Percentiles rank a stretch among this genome's conserved stretches.
phyloP scores from a whole-genome alignment of 2,888 invertebrate genomes.

The Mechanitis messenoides region DNA sequence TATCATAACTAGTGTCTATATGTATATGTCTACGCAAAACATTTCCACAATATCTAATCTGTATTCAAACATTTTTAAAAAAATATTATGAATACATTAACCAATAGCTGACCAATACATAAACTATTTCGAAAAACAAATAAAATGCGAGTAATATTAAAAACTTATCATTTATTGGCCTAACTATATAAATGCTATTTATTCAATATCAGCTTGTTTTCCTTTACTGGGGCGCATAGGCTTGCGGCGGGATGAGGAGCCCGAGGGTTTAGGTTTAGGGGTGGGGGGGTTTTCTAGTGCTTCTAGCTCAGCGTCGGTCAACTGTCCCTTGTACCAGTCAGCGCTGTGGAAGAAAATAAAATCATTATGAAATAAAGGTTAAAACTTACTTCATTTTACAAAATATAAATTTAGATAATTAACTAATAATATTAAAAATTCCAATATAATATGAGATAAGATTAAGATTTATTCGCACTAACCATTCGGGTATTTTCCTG shows the following conservation, averaged over 20 bases:
- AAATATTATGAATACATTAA: no score
- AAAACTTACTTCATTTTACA: not conserved
- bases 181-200: constrained; percentile 46
- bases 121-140: constrained; percentile 19
- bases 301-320: constrained; percentile 87
- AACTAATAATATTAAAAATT: no score
- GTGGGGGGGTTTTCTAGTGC: constrained; percentile 88
- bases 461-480: constrained; percentile 37
- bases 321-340: constrained; percentile 91
- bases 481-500: constrained; percentile 93
- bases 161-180: constrained; percentile 29
- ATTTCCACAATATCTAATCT: no score
- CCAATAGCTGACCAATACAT: no score
- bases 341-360: constrained; percentile 71
- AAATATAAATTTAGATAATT: no score
- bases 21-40: no score
- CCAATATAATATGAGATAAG: no score
- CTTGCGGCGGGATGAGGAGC: constrained; percentile 65
- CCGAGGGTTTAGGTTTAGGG: constrained; percentile 76
- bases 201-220: constrained; percentile 41
- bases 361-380: not conserved
- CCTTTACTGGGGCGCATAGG: constrained; percentile 62
- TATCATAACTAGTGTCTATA: no score
- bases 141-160: constrained; percentile 18
- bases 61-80: no score